These are phyloP conservation scores for Drosophila subquinaria DNA, from an alignment of 2,888 invertebrate species.

Conservation along the genomic window DNA sequence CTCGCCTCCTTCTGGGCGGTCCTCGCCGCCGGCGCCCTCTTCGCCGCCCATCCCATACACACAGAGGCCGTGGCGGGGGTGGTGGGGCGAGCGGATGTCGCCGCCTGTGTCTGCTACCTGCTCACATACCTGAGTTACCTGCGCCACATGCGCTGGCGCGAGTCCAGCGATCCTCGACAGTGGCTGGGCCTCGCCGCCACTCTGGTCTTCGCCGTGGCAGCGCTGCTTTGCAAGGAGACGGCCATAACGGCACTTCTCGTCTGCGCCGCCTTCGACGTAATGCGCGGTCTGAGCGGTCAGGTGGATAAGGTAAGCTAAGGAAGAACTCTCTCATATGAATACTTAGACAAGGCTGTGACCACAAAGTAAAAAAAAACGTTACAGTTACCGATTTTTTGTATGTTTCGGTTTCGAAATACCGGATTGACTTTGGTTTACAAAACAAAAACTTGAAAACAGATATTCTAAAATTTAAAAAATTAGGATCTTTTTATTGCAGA, in stretches of 20 bases:
- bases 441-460: no score
- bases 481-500: no score
- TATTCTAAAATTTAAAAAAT: no score
- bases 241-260: slow-evolving; percentile 96
- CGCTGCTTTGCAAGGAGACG: slow-evolving; percentile 97
- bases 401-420: no score
- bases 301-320: slow-evolving; percentile 86
- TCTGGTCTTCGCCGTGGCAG: slow-evolving; percentile 90
- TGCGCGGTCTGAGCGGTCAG: slow-evolving; percentile 86
- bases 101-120: slow-evolving; percentile 96
- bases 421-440: no score
- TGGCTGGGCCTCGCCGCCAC: slow-evolving; percentile 88
- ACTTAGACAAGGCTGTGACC: no score
- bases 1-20: slow-evolving; percentile 90
- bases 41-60: slow-evolving; percentile 98
- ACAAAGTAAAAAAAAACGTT: no score
- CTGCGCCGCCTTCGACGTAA: slow-evolving; percentile 95
- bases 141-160: slow-evolving; percentile 90
- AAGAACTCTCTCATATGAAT: no score
- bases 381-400: no score
- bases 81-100: slow-evolving; percentile 97
- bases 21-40: slow-evolving; percentile 92
- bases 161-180: slow-evolving; percentile 85
- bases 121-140: slow-evolving; percentile 94
- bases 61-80: slow-evolving; percentile 98